Evolutionary conservation across 2,797 vertebrate genomes (phyloP), one percentile per base, ranked within the genome.

Genomic region (Molothrus ater): DNA sequence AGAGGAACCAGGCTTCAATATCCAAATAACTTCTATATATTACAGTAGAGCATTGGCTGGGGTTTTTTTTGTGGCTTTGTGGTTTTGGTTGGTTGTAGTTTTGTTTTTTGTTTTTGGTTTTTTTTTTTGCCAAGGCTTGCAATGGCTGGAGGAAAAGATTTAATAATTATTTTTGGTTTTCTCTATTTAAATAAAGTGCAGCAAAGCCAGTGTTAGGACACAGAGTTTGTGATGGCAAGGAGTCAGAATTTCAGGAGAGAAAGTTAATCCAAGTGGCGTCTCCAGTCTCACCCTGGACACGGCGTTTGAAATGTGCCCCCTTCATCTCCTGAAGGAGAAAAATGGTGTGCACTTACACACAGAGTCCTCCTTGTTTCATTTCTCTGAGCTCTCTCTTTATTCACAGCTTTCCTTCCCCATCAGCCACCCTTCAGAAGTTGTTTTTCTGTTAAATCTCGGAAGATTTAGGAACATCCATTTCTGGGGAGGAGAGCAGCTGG

Each of bases 231-330:
- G 34, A 20, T 28, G 42, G 29, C 29, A 48, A 12, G 5, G 2
- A 90, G 57, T 29, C 42, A 34, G 42, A 82, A 64, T 42, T 57
- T 47, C 3, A 40, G 32, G 50, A 69, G 10, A n/a, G 13, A 36
- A 40, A 53, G 11, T 72, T 31, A 76, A 48, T 40, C 53, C 61
- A 61, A 57, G 65, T 0, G 3, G 36, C 4, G 5, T 26, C 70
- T 48, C 28, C 26, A 51, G 50, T 36, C 63, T 82, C 0, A 0
- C 16, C 56, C 71, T 24, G 19, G 34, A 72, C 38, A 51, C 0
- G 1, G 10, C 7, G 31, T 50, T 22, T 80, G 65, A 70, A 70
- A 71, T 2, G 12, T 12, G 21, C 47, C 40, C 40, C 53, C 89
- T 91, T 91, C 36, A 92, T 70, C 84, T 76, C 60, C 36, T 9